Conservation (phyloP, 1,140 invertebrate genomes). For the Schlechtendalia chinensis region DNA sequence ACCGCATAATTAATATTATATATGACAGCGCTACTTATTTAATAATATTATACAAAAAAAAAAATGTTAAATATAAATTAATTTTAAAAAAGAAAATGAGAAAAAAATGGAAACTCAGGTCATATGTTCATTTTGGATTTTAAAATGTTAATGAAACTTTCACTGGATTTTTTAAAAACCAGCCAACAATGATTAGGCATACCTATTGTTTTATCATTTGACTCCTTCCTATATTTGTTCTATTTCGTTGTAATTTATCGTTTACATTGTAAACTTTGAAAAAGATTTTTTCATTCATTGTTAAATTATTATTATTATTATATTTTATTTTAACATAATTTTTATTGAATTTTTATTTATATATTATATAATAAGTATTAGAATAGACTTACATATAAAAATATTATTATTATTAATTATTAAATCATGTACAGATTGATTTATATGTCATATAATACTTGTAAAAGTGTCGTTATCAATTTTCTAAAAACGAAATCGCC, state of each 20-base stretch:
- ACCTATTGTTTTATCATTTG: not conserved
- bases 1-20: not conserved
- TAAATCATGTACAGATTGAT: no score
- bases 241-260: not conserved
- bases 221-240: not conserved
- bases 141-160: conserved; percentile 29
- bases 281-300: conserved; percentile 15
- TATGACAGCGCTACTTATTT: not conserved
- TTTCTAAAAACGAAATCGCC: not conserved
- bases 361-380: no score
- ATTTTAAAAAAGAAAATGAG: not conserved
- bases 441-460: no score
- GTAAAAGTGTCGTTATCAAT: not conserved
- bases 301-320: conserved; percentile 13
- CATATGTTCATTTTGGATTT: not conserved
- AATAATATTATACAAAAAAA: not conserved
- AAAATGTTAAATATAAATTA: not conserved
- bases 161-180: not conserved
- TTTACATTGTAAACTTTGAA: conserved; percentile 8
- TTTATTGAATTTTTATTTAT: not conserved
- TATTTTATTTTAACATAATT: conserved; percentile 36
- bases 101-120: conserved; percentile 22
- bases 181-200: no score
- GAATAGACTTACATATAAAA: no score
- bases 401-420: no score